Evolutionary conservation across 2,113 vertebrate genomes (phyloP), one percentile per base, ranked within the genome.

Genomic region (Telmatochromis sp.): DNA sequence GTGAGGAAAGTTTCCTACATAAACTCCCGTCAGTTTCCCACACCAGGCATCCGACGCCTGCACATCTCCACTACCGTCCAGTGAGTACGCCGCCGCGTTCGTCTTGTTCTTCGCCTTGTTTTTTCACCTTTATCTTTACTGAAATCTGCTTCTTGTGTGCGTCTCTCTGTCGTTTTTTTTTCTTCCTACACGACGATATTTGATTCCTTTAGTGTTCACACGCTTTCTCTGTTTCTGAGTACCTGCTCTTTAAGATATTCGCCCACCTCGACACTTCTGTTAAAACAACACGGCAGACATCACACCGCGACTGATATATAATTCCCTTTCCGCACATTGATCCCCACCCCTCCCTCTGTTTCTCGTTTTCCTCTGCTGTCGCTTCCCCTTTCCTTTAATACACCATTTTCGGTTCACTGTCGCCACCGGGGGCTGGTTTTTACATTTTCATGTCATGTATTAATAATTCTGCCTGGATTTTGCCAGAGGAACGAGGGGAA

Each of bases 11-110:
- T 99, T 82, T 98, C 98, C 90, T 99, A 99, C 96, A 99, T 99
- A 95, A 99, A 99, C 95, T 99, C 98, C 33, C 97, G 98, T 85
- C 98, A 99, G 96, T 99, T 99, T 88, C 98, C 98, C 13, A 98
- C 97, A 0, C 95, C 98, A 28, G 98, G 99, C 0, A 68, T 97
- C 58, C 95, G 98, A 45, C 97, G 91, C 55, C 97, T 99, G 87
- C 97, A 96, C 95, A 96, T 99, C 90, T 98, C 98, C 68, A 98
- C 98, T 7, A 90, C 97, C 92, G 98, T 99, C 92, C 98, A 99
- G 99, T 99, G 97, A 96, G 98, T 92, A 31, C 54, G 31, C 26
- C n/a, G 9, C 40, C 2, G 6, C 13, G 7, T 28, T 60, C 12
- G 3, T 31, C 23, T 60, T 63, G 4, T 6, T 40, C 21, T 75